Conservation (phyloP, 2,888 invertebrate species). For the Drosophila mimica region DNA sequence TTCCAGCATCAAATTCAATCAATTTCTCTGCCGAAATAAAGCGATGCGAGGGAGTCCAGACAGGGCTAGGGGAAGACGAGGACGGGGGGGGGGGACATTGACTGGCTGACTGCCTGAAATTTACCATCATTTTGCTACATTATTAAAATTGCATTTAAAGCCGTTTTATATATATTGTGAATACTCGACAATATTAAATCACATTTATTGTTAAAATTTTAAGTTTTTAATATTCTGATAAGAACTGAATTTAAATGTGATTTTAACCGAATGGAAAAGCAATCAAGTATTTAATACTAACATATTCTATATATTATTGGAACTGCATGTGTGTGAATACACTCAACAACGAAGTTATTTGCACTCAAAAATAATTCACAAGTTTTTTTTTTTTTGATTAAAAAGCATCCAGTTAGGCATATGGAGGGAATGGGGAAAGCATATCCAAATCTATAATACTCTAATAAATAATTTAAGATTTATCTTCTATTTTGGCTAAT, state of each 20-base stretch:
- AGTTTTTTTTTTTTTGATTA: neutral
- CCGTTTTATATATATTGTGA: slow-evolving; percentile 8
- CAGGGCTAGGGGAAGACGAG: too few relatives aligned
- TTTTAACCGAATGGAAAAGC: neutral
- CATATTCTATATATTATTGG: neutral
- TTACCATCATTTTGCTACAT: slow-evolving; percentile 45
- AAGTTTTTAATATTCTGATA: neutral
- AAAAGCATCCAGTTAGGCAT: neutral
- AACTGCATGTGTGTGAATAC: neutral
- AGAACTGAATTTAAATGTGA: neutral
- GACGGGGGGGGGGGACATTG: neutral
- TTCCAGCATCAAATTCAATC: slow-evolving; percentile 54
- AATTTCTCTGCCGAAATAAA: slow-evolving; percentile 28
- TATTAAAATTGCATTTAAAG: slow-evolving; percentile 53
- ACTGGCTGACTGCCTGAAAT: slow-evolving; percentile 42
- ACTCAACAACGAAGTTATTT: neutral
- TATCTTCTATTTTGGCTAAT: neutral
- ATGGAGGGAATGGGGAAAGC: neutral
- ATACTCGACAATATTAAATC: neutral
- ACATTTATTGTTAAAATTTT: neutral
- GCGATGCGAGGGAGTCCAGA: neutral
- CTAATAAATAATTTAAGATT: neutral
- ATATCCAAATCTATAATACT: neutral
- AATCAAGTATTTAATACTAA: neutral
- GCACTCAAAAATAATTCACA: neutral